These are phyloP conservation scores for Anniella stebbinsi DNA, from an alignment of 2,797 vertebrate genomes.

Conservation along the genomic window DNA sequence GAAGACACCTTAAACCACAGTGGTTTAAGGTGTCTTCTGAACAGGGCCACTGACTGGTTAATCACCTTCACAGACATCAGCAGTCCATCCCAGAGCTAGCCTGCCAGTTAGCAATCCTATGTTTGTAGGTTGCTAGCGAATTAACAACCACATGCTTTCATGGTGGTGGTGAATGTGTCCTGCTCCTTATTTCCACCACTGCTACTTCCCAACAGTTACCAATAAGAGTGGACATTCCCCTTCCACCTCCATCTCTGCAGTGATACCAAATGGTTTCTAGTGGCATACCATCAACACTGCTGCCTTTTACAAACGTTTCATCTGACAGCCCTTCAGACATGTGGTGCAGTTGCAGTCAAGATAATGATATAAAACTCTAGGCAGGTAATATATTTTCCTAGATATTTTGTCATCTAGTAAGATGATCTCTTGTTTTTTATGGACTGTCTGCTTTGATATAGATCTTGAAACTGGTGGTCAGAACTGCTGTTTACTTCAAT, in stretches of 20 bases:
- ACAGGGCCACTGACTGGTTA: no score
- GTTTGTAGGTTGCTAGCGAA: no score
- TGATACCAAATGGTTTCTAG: neutral
- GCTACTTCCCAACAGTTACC: neutral
- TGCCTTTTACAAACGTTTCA: neutral
- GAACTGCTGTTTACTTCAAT: neutral
- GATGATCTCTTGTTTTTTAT: neutral
- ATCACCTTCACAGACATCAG: no score
- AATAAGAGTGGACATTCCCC: neutral
- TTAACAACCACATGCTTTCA: no score
- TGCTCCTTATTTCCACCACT: neutral
- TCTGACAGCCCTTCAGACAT: neutral
- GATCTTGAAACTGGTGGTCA: neutral
- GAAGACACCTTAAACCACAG: no score
- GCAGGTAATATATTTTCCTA: neutral
- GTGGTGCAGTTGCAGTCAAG: neutral
- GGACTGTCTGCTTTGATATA: neutral
- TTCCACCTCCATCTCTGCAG: neutral
- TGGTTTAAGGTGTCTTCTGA: no score
- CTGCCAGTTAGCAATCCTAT: neutral
- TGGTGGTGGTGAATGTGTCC: no score
- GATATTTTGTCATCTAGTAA: neutral
- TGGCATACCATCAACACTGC: neutral
- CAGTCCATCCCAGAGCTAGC: no score
- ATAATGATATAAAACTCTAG: neutral